Base-by-base conservation (phyloP, 2,113 vertebrate species). In the Apodemus sylvaticus region DNA sequence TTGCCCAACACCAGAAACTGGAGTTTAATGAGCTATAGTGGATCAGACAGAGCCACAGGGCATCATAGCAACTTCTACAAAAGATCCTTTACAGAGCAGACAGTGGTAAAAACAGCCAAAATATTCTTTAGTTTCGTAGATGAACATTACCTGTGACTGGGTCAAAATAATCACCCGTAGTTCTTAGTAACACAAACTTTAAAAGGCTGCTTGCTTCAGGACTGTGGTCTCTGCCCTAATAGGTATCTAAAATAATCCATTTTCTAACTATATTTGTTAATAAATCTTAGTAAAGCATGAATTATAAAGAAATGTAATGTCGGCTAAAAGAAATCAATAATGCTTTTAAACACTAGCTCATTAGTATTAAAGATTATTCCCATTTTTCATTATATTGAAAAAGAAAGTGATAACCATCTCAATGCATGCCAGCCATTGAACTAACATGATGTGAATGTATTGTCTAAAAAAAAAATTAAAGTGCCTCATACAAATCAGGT, bases 231-330 rank as follows among this genome's bases (percentile, higher is more conserved):
- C 36, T 58, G 68, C 86, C 12, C 74, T 94, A 96, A 95, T 82
- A 95, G 68, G 78, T 71, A 39, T 91, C 94, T 90, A 36, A 42
- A 83, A 62, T 96, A 96, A 96, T 95, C 96, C 39, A 97, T 95
- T 96, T 94, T 94, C 76, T 83, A 86, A 42, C 34, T 92, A 1
- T 86, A 94, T 86, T 95, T 96, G 83, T 97, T 97, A 93, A 97
- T 98, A 97, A 97, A 97, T 97, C 96, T 97, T 96, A 89, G 95
- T 97, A 97, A 97, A 96, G 82, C 92, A 94, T 95, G 91, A 94
- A 96, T 97, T 97, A 91, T 94, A 97, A 98, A 97, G 93, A 97
- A 97, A 97, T 90, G 51, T 36, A 51, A 86, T 64, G 89, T 87
- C 96, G 20, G 53, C 82, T 88, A 86, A 85, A 88, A 96, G 76